Base-by-base conservation (phyloP, 2,113 vertebrate species). In the Atherinomorus stipes region DNA sequence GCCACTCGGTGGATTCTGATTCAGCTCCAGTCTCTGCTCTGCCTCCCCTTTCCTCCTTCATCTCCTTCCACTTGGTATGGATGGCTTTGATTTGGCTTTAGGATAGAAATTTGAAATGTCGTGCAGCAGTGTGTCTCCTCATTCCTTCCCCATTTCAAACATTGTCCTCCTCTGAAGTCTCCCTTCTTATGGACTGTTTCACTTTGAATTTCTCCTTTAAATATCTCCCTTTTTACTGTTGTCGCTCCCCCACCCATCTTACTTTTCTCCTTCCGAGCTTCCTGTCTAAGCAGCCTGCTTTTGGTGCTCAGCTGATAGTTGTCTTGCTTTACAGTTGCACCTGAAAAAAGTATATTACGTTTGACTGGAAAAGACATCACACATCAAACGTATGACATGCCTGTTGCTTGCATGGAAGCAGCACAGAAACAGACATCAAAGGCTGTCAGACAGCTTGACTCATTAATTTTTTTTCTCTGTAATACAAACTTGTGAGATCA, bases 91-190 rank as follows among this genome's bases (percentile, higher is more conserved):
- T 89, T 86, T 87, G 7, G 74, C 86, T 75, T 60, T 2, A 74
- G 78, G 73, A 83, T 62, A 74, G 65, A 37, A 71, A 66, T 64
- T 31, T 52, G 50, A 88, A 86, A 85, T 81, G 83, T 88, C 79
- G 76, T 5, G 62, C 65, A 25, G 72, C 77, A 60, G 51, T 73
- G 73, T 74, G 62, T 54, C 80, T 86, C 45, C 53, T 71, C 68
- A 50, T 75, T 40, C 44, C 31, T 47, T 65, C 50, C 15, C 25
- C 13, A 16, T 10, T 51, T 69, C 16, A 34, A 38, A 47, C 52
- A 62, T 26, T 47, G 18, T 80, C 28, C 78, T 11, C 11, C 59
- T 57, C 22, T 1, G 37, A 4, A n/a, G 6, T 3, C 47, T 65
- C 37, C 13, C 16, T 74, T 63, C 56, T 84, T 50, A 54, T 15